These are phyloP conservation scores for Zeus faber DNA, from an alignment of 2,113 vertebrate species.

Conservation along the genomic window DNA sequence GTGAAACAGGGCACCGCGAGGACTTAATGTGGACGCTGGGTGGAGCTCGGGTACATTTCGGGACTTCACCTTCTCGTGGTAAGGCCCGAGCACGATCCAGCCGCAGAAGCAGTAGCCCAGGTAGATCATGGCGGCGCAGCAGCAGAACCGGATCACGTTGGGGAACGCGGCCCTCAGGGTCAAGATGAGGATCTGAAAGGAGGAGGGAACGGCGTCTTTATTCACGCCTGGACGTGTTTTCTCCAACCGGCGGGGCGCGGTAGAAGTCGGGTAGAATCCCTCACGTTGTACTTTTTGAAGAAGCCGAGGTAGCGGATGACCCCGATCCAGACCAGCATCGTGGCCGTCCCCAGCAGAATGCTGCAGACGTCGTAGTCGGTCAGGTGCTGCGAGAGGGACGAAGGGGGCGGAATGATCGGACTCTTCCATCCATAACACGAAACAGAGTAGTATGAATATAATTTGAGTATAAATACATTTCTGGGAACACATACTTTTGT, in stretches of 20 bases:
- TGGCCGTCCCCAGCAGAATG: slow-evolving; percentile 89
- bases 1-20: too few species aligned
- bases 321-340: slow-evolving; percentile 91
- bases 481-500: slow-evolving; percentile 76
- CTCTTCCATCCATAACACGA: too few species aligned
- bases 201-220: slow-evolving; percentile 13
- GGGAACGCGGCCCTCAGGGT: slow-evolving; percentile 88
- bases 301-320: slow-evolving; percentile 92
- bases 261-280: too few species aligned
- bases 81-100: slow-evolving; percentile 93
- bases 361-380: slow-evolving; percentile 91
- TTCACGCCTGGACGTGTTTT: too few species aligned
- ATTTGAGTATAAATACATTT: too few species aligned
- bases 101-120: slow-evolving; percentile 96
- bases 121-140: slow-evolving; percentile 94
- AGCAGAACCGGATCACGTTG: slow-evolving; percentile 87
- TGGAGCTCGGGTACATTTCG: background rate
- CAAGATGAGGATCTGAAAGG: slow-evolving; percentile 60
- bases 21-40: background rate
- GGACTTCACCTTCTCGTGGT: slow-evolving; percentile 86
- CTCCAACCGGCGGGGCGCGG: too few species aligned
- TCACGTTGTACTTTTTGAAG: slow-evolving; percentile 97
- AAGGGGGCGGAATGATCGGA: too few species aligned
- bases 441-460: too few species aligned
- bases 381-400: slow-evolving; percentile 75